Base-by-base conservation (phyloP, 2,113 vertebrate genomes). In the Cephalopholis sonnerati region DNA sequence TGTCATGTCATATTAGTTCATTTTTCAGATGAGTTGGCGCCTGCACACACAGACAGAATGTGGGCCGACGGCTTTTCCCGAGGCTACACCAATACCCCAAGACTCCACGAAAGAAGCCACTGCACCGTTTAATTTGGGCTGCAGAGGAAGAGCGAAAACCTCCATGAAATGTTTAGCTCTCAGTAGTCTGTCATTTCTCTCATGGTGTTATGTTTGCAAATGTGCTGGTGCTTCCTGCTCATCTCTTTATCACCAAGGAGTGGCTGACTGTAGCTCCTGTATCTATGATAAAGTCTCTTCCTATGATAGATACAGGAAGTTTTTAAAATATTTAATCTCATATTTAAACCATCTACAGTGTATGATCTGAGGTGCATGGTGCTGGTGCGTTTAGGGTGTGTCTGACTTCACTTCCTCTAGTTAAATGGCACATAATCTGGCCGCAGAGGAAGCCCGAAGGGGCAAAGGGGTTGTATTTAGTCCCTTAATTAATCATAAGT, bases 191-290 rank as follows among this genome's bases (percentile, higher is more conserved):
- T 87, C 79, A 29, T 86, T 81, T 89, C 86, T 85, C 90, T 90
- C 91, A 87, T 90, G 68, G 69, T 81, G 68, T 32, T 83, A 89
- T 87, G 87, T 87, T 77, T 84, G 87, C 76, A 94, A 93, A 94
- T 78, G 88, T 93, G 36, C 90, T 87, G 87, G 92, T 59, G 51
- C 32, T 89, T 87, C 91, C 22, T 93, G 90, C 94, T 76, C 90
- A 90, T 92, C 92, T 92, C 92, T 91, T 94, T 90, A 93, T 92
- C 95, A 95, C 94, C 90, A 94, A 95, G 93, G 93, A 95, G 91
- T 94, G 96, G 93, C 94, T 96, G 92, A 96, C 91, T 96, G 93
- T 84, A 95, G 94, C 93, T 94, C 93, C 32, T 36, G 95, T 95
- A 96, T 96, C 95, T 95, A 90, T 90, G 94, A 27, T 92, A 32